A percentile compares a stretch with the other conserved stretches of the same genome.
phyloP scores from a whole-genome alignment of 2,797 vertebrate genomes.

The Oophaga sylvatica region DNA sequence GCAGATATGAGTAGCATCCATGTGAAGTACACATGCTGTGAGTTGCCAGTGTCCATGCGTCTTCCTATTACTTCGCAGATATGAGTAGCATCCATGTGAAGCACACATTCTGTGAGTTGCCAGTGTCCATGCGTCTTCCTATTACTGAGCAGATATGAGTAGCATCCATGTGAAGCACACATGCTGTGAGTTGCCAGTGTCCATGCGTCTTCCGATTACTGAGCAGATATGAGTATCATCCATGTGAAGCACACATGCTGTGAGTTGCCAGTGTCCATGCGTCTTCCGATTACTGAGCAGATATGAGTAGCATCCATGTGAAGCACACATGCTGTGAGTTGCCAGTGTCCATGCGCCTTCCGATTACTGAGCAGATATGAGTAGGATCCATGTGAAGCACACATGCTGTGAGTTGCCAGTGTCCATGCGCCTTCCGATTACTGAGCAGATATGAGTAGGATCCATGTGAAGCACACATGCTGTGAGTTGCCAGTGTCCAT shows the following conservation, averaged over 20 bases:
- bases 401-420: slow-evolving; percentile 43
- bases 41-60: slow-evolving; percentile 1
- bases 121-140: background rate
- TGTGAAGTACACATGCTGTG: slow-evolving; percentile 49
- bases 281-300: background rate
- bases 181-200: slow-evolving; percentile 32
- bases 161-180: slow-evolving; percentile 23
- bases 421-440: slow-evolving; percentile 1
- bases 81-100: background rate
- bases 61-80: background rate
- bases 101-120: slow-evolving; percentile 44
- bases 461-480: slow-evolving; percentile 44
- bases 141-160: background rate
- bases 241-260: slow-evolving; percentile 46
- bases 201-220: background rate
- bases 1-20: background rate
- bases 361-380: background rate
- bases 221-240: background rate
- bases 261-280: slow-evolving; percentile 20
- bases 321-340: slow-evolving; percentile 49
- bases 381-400: slow-evolving; percentile 10
- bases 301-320: background rate
- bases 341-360: background rate
- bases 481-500: background rate
- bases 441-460: background rate